Percentiles rank a stretch among this genome's conserved stretches.
Conservation (phyloP, 2,888 invertebrate species). For the Blomia tropicalis region DNA sequence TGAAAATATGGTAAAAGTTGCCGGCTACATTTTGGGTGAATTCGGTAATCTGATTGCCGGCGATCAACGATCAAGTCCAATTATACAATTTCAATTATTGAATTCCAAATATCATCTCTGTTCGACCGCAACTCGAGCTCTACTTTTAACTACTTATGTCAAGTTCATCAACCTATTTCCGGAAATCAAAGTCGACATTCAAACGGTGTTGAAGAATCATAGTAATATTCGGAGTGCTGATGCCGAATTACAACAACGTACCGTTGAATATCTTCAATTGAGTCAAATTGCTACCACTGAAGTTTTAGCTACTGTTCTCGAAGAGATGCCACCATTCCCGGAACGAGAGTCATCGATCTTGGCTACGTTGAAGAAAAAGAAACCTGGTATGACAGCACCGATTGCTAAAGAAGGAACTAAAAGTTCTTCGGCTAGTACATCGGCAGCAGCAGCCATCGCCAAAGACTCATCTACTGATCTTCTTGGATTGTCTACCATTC, state of each 20-base stretch:
- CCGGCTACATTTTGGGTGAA: slow-evolving; percentile 95
- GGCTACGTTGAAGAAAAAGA: slow-evolving; percentile 93
- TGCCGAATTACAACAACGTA: slow-evolving; percentile 92
- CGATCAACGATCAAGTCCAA: slow-evolving; percentile 86
- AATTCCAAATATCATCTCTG: slow-evolving; percentile 99
- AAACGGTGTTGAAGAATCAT: slow-evolving; percentile 61
- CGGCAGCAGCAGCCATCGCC: not conserved
- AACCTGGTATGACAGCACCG: slow-evolving; percentile 47
- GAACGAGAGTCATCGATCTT: slow-evolving; percentile 94
- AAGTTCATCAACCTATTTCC: slow-evolving; percentile 98
- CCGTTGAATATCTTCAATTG: slow-evolving; percentile 89
- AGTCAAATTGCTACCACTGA: slow-evolving; percentile 91
- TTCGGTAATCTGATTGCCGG: slow-evolving; percentile 99
- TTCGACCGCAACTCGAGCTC: slow-evolving; percentile 86
- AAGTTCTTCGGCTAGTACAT: not conserved
- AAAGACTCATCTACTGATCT: slow-evolving; percentile 48
- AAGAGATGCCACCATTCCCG: slow-evolving; percentile 99
- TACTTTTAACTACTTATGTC: slow-evolving; percentile 91
- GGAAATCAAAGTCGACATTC: slow-evolving; percentile 87
- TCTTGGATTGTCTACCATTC: slow-evolving; percentile 16
- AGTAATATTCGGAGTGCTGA: slow-evolving; percentile 93
- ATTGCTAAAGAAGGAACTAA: not conserved
- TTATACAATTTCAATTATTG: slow-evolving; percentile 89
- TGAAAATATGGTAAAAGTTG: slow-evolving; percentile 99
- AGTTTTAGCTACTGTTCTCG: slow-evolving; percentile 89